Base-by-base conservation (phyloP, 2,113 vertebrate species). In the Melierax canorus region DNA sequence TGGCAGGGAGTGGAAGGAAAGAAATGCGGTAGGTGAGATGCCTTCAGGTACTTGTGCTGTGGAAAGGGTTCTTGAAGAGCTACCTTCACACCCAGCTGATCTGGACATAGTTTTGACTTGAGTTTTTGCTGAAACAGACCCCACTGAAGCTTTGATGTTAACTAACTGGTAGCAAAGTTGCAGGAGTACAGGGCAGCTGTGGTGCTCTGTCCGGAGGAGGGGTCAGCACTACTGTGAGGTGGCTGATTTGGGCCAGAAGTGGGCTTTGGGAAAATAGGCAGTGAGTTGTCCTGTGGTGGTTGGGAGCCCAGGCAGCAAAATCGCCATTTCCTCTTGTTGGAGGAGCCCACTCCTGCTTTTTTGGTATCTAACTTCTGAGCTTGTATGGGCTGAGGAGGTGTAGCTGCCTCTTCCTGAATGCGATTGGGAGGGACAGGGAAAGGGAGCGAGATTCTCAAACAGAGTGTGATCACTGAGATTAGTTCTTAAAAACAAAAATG, bases 391-490 rank as follows among this genome's bases (percentile, higher is more conserved):
- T 51, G 48, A 59, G 62, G 58, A 60, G 39, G 9, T 43, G 22
- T 26, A 50, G 67, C 48, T 74, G 63, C 79, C 41, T 17, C 27
- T 56, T 82, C 3, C 21, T 21, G 43, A 67, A 20, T 24, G 41
- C 43, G 3, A 0, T 6, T 45, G 60, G 51, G 66, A 59, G 34
- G 23, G 32, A 66, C 38, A 73, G 66, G 43, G 41, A 84, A 66
- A 55, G 26, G 60, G 32, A 85, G 23, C 1, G 5, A 38, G 46
- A 16, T n/a, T 68, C 21, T 71, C 39, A 56, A 7, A 45, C 1
- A 8, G 29, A 15, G 11, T 0, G 2, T 2, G 39, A 46, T 59
- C 0, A 3, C 53, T 3, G 17, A 84, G 63, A 22, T 6, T 27
- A 43, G 13, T 19, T 50, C 77, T 75, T 46, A 59, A 29, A 55